A percentile compares a stretch with the other conserved stretches of the same genome.
phyloP scores from a whole-genome alignment of 35 echinoderm and acorn worm species.

The Amphiura filiformis region DNA sequence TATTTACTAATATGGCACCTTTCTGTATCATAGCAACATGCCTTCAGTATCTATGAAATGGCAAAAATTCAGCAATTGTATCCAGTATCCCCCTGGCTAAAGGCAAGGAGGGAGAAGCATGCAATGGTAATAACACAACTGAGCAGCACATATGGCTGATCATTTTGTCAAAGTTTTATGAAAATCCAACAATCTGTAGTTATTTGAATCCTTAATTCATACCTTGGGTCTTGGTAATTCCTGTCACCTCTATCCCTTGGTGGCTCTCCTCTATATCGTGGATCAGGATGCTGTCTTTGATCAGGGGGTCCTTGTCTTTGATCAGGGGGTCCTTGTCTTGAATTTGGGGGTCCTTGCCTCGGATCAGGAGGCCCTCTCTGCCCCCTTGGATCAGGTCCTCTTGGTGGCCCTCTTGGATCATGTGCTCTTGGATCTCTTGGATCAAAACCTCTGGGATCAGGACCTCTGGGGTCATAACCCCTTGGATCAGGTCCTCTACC shows the following conservation, averaged over 20 bases:
- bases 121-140: too few relatives aligned
- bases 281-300: background rate
- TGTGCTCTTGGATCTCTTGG: background rate
- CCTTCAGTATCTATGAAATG: too few relatives aligned
- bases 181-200: too few relatives aligned
- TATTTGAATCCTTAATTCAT: too few relatives aligned
- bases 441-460: background rate
- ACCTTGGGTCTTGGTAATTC: background rate
- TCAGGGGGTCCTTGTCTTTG: background rate
- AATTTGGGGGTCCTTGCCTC: background rate
- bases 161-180: too few relatives aligned
- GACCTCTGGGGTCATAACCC: background rate
- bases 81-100: too few relatives aligned
- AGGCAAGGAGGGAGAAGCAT: too few relatives aligned
- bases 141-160: too few relatives aligned
- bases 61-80: too few relatives aligned
- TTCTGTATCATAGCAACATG: too few relatives aligned
- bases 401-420: background rate
- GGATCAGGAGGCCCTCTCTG: background rate
- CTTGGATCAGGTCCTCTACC: background rate
- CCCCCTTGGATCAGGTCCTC: conserved; percentile 19
- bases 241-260: background rate
- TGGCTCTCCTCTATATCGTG: background rate
- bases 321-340: background rate
- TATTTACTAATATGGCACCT: too few relatives aligned